Evolutionary conservation across 64 coral and sea anemone genomes (phyloP), one percentile per base, ranked within the genome.

Genomic region (Montipora cactus): DNA sequence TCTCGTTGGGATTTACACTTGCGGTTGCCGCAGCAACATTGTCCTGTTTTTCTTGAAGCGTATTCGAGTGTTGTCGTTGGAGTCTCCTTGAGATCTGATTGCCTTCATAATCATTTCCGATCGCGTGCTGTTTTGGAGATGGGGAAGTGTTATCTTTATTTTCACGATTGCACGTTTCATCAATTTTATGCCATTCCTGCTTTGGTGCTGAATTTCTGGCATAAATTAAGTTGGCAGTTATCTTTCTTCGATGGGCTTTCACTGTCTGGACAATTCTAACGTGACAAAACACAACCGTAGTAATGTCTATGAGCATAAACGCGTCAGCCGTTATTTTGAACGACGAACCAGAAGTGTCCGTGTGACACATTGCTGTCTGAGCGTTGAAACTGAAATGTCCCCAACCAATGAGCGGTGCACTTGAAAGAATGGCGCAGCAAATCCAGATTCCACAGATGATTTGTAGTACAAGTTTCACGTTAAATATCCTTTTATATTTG

Each of bases 361-460:
- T 89, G 68, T 80, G 79, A 44, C 93, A 90, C 8, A 90, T 22
- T 13, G 93, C 93, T 45, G 87, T 89, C 8, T 53, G 53, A 18
- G 59, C 16, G 25, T 94, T 90, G 28, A 94, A 94, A 64, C 52
- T 74, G 52, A 83, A 83, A 50, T 57, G 69, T 14, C 93, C 93
- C 87, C 87, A 94, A 15, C 92, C 87, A 44, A 82, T 28, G 10
- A 90, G 48, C 21, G 93, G 93, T 6, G 50, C 50, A n/a, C 49
- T 52, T 44, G 87, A 68, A 11, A 50, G 47, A 4, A 94, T 4
- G 14, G 64, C 10, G 61, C 87, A 94, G 8, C 8, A 76, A 15
- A 94, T n/a, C 93, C 93, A 94, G 59, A 94, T 94, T 1, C 11
- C 87, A 13, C 21, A 20, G 52, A 94, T 83, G 2, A 89, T 94